Conservation (phyloP, 2,797 vertebrate genomes). For the Sciurus vulgaris region DNA sequence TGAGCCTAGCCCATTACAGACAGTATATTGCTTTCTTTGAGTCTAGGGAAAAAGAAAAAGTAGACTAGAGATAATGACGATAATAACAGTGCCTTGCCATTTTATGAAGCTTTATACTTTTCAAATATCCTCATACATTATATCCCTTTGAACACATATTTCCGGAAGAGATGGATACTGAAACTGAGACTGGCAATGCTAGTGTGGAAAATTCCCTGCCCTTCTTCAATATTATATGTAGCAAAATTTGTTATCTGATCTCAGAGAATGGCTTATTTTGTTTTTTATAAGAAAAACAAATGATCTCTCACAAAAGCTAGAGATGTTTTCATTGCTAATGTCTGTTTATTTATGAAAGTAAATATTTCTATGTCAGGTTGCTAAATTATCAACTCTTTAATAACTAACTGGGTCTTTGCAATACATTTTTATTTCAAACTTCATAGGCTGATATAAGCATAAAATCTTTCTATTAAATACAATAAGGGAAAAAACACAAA, state of each 20-base stretch:
- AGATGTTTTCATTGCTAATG: neutral
- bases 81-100: neutral
- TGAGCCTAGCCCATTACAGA: neutral
- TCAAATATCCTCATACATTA: neutral
- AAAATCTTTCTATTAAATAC: neutral
- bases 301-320: neutral
- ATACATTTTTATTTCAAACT: slow-evolving; percentile 30
- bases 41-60: neutral
- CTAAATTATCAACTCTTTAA: slow-evolving; percentile 43
- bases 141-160: slow-evolving; percentile 3
- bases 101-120: neutral
- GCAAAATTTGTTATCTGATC: neutral
- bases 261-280: neutral
- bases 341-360: slow-evolving; percentile 17
- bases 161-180: slow-evolving; percentile 19
- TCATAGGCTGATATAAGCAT: neutral
- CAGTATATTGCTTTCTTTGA: neutral
- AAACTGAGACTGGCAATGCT: neutral
- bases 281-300: slow-evolving; percentile 12
- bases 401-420: neutral
- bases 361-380: neutral
- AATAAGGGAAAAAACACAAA: neutral
- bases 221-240: neutral
- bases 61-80: neutral
- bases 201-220: neutral